Percentiles rank a stretch among this genome's conserved stretches.
phyloP scores from a whole-genome alignment of 2,797 vertebrate species.

The Hylomyscus alleni region DNA sequence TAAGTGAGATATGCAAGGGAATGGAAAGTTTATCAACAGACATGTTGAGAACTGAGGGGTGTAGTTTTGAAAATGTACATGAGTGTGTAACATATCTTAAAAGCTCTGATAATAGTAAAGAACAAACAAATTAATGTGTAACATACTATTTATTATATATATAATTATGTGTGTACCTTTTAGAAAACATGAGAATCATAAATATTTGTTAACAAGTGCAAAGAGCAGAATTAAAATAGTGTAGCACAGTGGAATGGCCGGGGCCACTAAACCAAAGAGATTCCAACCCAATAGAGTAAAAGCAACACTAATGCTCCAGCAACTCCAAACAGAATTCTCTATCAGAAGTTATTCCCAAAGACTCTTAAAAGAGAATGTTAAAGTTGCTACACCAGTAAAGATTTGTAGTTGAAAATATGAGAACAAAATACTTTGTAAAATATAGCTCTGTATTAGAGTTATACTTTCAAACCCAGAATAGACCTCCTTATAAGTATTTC shows the following conservation, averaged over 20 bases:
- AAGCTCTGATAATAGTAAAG: neutral
- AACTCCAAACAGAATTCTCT: neutral
- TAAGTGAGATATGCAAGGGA: neutral
- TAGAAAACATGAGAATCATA: neutral
- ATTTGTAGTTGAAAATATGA: conserved; percentile 9
- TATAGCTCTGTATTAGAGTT: neutral
- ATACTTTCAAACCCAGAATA: conserved; percentile 3
- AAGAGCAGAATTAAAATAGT: neutral
- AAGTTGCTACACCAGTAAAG: neutral
- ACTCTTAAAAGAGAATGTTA: neutral
- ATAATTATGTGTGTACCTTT: neutral
- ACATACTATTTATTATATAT: neutral
- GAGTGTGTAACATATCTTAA: neutral
- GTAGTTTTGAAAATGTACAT: neutral
- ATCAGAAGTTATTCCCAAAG: neutral
- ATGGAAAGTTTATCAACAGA: neutral
- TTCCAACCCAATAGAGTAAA: neutral
- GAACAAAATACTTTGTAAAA: neutral
- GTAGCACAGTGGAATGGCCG: neutral
- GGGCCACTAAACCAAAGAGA: neutral
- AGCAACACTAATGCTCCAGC: neutral
- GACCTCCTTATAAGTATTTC: neutral
- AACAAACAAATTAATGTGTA: neutral
- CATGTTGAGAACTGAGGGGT: neutral
- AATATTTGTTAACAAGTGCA: neutral